A percentile compares a stretch with the other conserved stretches of the same genome.
phyloP scores from a whole-genome alignment of 2,888 invertebrate genomes.

The Proisotoma minuta region DNA sequence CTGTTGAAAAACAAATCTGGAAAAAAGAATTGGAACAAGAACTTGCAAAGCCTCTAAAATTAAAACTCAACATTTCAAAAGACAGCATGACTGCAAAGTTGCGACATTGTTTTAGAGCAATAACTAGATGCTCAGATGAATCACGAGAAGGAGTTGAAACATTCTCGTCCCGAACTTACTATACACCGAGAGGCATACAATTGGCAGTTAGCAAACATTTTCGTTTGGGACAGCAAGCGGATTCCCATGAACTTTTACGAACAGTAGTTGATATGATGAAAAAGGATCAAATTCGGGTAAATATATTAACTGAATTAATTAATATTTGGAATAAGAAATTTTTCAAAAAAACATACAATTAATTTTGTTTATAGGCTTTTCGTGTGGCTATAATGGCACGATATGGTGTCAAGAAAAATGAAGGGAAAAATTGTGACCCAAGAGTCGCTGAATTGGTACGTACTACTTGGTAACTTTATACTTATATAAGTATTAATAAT shows the following conservation, averaged over 20 bases:
- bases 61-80: constrained; percentile 34
- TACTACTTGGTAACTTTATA: not conserved
- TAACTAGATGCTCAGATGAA: constrained; percentile 37
- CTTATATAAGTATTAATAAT: not conserved
- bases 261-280: constrained; percentile 46
- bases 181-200: constrained; percentile 40
- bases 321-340: not conserved
- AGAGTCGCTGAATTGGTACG: constrained; percentile 56
- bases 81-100: constrained; percentile 44
- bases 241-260: constrained; percentile 88
- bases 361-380: constrained; percentile 61
- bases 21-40: constrained; percentile 32
- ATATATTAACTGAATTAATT: not conserved
- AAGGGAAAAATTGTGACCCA: constrained; percentile 59
- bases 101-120: constrained; percentile 38
- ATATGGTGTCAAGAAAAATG: constrained; percentile 67
- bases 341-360: not conserved
- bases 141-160: constrained; percentile 14
- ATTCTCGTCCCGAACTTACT: constrained; percentile 18
- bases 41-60: constrained; percentile 30
- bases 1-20: not conserved
- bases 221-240: constrained; percentile 91
- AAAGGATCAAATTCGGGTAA: constrained; percentile 47
- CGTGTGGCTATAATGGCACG: constrained; percentile 73
- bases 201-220: constrained; percentile 57